These are phyloP conservation scores for Agrenia bidenticulata DNA, from an alignment of 2,888 invertebrate genomes.

Conservation along the genomic window DNA sequence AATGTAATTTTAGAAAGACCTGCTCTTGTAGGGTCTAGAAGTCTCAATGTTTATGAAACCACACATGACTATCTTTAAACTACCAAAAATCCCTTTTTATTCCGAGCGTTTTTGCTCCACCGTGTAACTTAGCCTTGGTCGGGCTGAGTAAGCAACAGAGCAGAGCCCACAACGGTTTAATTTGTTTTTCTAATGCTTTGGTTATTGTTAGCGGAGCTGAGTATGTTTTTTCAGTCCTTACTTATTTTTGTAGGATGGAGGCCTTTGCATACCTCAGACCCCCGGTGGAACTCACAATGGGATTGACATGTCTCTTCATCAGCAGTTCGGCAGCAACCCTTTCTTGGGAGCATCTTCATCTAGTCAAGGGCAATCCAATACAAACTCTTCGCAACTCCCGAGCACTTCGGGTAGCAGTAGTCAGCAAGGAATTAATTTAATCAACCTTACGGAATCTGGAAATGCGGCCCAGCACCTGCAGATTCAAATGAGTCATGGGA, in stretches of 20 bases:
- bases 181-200: neutral
- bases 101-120: constrained; percentile 7
- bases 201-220: constrained; percentile 1
- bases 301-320: constrained; percentile 46
- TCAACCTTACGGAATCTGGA: constrained; percentile 12
- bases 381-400: constrained; percentile 15
- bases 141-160: neutral
- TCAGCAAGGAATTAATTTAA: constrained; percentile 33
- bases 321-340: constrained; percentile 29
- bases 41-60: constrained; percentile 8
- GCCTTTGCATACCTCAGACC: constrained; percentile 43
- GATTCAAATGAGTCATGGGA: constrained; percentile 21
- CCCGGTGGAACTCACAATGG: constrained; percentile 26
- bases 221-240: neutral
- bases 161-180: neutral
- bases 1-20: neutral
- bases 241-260: constrained; percentile 32
- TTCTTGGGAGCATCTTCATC: constrained; percentile 26
- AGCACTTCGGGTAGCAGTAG: constrained; percentile 23
- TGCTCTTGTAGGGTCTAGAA: neutral
- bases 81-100: constrained; percentile 2
- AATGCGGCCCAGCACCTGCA: constrained; percentile 25
- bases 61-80: constrained; percentile 1
- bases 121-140: neutral
- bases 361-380: constrained; percentile 9